Conservation (phyloP, 2,797 vertebrate genomes). For the Pangasius djambal region DNA sequence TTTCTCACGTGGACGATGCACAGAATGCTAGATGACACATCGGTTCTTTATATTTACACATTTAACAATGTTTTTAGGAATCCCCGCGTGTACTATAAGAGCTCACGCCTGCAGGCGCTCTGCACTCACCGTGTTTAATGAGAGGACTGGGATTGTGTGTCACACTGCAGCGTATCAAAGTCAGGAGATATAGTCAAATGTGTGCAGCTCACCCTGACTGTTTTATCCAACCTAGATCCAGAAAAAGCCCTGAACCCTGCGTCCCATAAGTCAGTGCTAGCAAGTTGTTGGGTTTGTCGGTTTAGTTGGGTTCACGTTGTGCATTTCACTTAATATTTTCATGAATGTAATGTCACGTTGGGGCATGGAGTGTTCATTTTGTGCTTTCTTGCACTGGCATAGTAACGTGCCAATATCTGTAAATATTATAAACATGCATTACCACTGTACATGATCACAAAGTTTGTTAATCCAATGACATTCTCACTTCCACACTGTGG, state of each 20-base stretch:
- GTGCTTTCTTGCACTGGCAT: not conserved
- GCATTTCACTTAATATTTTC: not conserved
- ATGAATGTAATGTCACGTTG: not conserved
- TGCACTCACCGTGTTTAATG: not conserved
- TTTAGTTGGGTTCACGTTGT: not conserved
- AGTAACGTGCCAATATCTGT: not conserved
- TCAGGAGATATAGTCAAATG: not conserved
- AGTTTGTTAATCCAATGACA: not conserved
- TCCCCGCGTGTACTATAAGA: not conserved
- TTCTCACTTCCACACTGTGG: not conserved
- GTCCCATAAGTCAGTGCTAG: not conserved
- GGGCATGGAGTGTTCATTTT: not conserved
- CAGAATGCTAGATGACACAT: not conserved
- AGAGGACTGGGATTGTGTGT: not conserved
- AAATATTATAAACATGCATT: not conserved
- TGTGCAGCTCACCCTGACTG: not conserved
- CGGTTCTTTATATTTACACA: not conserved
- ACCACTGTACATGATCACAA: not conserved
- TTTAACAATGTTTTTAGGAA: not conserved
- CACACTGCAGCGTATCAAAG: not conserved
- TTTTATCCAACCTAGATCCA: not conserved
- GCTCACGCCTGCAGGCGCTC: not conserved
- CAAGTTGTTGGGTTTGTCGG: not conserved
- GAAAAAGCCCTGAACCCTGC: not conserved
- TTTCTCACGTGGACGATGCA: not conserved